A percentile compares a stretch with the other conserved stretches of the same genome.
These are phyloP conservation scores for Amblyornis subalaris DNA, from an alignment of 2,113 vertebrate genomes.

Conservation along the genomic window DNA sequence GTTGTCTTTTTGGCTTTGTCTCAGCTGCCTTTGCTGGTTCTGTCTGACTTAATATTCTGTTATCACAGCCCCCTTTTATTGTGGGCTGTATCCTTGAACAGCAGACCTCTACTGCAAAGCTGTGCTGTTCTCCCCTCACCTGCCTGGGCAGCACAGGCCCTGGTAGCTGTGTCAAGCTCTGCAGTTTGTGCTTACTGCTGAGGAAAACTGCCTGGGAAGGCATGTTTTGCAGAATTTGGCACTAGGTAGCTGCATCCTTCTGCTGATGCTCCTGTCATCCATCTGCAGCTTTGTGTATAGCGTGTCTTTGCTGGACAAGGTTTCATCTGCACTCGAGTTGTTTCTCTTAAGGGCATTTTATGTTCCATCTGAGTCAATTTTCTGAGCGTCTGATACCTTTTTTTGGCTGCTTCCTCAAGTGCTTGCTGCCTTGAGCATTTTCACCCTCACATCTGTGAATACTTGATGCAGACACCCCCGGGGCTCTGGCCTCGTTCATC, in stretches of 20 bases:
- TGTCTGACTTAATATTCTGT: neutral
- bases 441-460: neutral
- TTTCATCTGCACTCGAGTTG: neutral
- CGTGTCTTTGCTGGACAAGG: neutral
- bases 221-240: neutral
- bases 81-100: neutral
- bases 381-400: neutral
- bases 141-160: neutral
- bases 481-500: neutral
- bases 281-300: neutral
- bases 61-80: neutral
- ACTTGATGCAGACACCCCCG: neutral
- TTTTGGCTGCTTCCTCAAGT: neutral
- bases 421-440: neutral
- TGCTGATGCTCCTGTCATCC: slow-evolving; percentile 13
- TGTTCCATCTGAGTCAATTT: slow-evolving; percentile 20
- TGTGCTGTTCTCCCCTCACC: neutral
- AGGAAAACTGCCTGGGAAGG: slow-evolving; percentile 23
- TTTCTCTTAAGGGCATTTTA: slow-evolving; percentile 9
- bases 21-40: neutral
- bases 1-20: neutral
- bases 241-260: neutral
- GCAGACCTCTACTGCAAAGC: neutral
- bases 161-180: neutral
- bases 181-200: neutral